A percentile compares a stretch with the other conserved stretches of the same genome.
phyloP scores from a whole-genome alignment of 2,888 invertebrate species.

The Plagodis pulveraria region DNA sequence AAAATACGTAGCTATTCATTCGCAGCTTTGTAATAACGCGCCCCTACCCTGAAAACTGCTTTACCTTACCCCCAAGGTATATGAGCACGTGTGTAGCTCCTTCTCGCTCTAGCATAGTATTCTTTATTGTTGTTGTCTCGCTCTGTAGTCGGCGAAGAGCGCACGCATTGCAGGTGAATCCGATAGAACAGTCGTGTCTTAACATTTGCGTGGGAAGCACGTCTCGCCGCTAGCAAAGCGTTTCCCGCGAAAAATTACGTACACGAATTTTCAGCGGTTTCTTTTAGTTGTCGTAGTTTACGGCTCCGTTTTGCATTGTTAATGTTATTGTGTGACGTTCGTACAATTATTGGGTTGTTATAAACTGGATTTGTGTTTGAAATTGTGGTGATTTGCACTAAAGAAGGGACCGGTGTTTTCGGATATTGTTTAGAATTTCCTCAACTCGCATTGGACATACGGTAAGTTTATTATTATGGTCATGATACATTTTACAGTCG shows the following conservation, averaged over 20 bases:
- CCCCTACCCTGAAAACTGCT: conserved; percentile 74
- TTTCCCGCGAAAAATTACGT: conserved; percentile 82
- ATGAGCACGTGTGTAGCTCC: conserved; percentile 70
- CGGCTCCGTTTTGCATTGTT: conserved; percentile 41
- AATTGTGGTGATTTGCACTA: conserved; percentile 52
- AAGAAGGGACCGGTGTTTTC: conserved; percentile 36
- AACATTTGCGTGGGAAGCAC: conserved; percentile 64
- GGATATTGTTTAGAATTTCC: conserved; percentile 48
- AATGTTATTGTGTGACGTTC: conserved; percentile 61
- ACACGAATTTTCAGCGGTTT: conserved; percentile 36
- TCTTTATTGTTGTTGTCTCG: conserved; percentile 46
- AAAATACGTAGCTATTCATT: conserved; percentile 70
- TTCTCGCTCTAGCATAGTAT: conserved; percentile 50
- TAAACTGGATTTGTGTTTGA: conserved; percentile 51
- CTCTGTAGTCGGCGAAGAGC: conserved; percentile 66
- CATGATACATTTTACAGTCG: conserved; percentile 11
- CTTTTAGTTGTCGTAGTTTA: conserved; percentile 27
- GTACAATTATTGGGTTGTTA: conserved; percentile 47
- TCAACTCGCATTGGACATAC: conserved; percentile 18
- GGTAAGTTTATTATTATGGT: conserved; percentile 29
- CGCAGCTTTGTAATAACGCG: conserved; percentile 70
- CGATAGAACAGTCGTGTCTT: conserved; percentile 64
- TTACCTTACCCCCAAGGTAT: conserved; percentile 64
- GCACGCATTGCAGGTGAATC: conserved; percentile 82
- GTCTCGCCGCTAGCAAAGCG: conserved; percentile 44